Evolutionary conservation across 1,140 invertebrate genomes (phyloP).

Genomic region (Lepidurus arcticus): DNA sequence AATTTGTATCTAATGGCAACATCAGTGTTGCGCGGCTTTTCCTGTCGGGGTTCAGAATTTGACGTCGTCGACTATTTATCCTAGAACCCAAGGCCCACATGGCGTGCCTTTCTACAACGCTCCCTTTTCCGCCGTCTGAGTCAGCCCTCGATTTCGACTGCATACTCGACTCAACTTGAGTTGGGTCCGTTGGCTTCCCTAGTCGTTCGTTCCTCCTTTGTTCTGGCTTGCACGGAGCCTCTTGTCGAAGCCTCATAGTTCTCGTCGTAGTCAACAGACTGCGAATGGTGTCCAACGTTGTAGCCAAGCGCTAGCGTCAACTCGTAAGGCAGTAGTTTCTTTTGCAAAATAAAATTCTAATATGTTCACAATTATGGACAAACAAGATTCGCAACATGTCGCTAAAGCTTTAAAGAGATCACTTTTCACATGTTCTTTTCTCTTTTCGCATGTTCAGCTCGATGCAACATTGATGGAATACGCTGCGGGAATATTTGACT

Average conservation of each 20-base stretch:
- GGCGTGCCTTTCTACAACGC: slow-evolving; percentile 13
- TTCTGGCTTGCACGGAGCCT: not conserved
- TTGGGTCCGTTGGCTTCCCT: not conserved
- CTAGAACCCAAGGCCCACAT: slow-evolving; percentile 20
- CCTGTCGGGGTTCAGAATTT: not conserved
- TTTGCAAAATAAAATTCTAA: no score
- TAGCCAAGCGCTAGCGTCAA: not conserved
- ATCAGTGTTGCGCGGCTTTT: not conserved
- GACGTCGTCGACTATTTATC: not conserved
- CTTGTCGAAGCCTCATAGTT: not conserved
- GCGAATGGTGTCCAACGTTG: not conserved
- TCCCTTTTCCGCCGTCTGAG: slow-evolving; percentile 12
- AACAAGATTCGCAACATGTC: no score
- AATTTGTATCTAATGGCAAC: slow-evolving; percentile 18
- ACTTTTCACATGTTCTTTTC: no score
- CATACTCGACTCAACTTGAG: not conserved
- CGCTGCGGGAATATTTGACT: no score
- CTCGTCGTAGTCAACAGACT: not conserved
- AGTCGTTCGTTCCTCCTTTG: not conserved
- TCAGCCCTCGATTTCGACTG: slow-evolving; percentile 16
- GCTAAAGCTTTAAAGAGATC: no score
- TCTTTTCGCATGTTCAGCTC: no score
- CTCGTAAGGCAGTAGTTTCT: no score
- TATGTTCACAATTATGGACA: no score
- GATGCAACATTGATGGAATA: no score